A percentile compares a stretch with the other conserved stretches of the same genome.
Evolutionary conservation across 2,797 vertebrate species (phyloP).

Genomic region (Tenualosa thibaudeaui): DNA sequence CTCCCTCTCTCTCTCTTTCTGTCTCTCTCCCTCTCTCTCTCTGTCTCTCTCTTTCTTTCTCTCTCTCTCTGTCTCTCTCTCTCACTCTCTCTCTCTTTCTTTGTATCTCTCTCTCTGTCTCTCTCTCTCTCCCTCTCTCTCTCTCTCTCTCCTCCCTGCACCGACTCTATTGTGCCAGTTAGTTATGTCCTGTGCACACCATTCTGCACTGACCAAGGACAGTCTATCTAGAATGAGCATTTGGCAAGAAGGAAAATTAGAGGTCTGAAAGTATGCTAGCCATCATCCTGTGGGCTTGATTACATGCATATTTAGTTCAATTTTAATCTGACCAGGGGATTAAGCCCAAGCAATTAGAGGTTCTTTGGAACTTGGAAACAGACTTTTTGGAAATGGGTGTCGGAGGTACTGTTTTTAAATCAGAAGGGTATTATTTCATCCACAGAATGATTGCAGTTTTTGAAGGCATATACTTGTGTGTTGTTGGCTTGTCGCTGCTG

Average conservation of each 20-base stretch:
- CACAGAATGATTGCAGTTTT: neutral
- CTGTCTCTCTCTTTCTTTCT: no score
- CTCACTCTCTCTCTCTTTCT: no score
- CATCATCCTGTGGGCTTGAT: neutral
- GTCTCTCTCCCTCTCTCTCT: no score
- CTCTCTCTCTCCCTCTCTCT: no score
- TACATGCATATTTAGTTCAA: neutral
- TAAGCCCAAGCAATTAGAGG: neutral
- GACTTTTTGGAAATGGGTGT: neutral
- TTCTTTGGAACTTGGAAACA: neutral
- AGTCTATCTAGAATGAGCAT: neutral
- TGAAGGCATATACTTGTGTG: slow-evolving; percentile 3
- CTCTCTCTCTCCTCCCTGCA: no score
- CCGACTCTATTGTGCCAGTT: neutral
- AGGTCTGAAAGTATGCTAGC: neutral
- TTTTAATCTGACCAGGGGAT: neutral
- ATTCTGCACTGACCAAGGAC: neutral
- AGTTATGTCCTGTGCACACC: neutral
- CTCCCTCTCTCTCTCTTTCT: no score
- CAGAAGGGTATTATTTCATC: neutral
- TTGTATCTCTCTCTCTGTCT: no score
- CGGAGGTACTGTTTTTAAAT: neutral
- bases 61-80: no score
- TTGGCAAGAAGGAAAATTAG: neutral
- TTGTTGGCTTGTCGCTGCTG: neutral